Percentiles rank a stretch among this genome's conserved stretches.
Evolutionary conservation across 2,797 vertebrate genomes (phyloP).

Genomic region (Hemitrygon akajei): DNA sequence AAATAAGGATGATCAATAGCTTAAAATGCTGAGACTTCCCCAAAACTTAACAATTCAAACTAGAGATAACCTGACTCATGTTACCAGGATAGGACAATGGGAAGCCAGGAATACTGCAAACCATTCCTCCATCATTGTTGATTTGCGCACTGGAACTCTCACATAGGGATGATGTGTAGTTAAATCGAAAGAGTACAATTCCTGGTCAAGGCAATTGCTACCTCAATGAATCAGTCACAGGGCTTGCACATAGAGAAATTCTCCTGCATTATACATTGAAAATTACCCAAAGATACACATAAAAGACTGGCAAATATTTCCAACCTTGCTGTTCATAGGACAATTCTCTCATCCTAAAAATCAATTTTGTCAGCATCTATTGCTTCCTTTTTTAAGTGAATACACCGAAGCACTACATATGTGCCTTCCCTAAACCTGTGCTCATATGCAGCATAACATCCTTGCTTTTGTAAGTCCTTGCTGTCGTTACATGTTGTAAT

Average conservation of each 20-base stretch:
- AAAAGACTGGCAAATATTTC: neutral
- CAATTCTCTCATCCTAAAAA: too few species aligned
- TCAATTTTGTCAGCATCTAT: too few species aligned
- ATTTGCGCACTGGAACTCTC: neutral
- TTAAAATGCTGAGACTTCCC: neutral
- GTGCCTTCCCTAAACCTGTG: too few species aligned
- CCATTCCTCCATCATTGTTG: neutral
- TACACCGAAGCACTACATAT: too few species aligned
- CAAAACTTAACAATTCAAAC: neutral
- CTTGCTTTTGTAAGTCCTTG: too few species aligned
- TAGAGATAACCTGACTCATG: neutral
- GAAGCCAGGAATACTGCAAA: neutral
- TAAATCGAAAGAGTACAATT: neutral
- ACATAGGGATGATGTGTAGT: neutral
- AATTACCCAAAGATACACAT: neutral
- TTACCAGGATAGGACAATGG: neutral
- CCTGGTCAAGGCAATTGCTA: neutral
- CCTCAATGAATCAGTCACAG: neutral
- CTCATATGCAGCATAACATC: too few species aligned
- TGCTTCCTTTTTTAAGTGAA: too few species aligned
- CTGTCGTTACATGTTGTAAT: too few species aligned
- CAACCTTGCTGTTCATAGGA: too few species aligned
- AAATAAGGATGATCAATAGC: neutral
- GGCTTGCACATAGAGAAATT: neutral
- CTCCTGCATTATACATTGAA: neutral